Percentiles rank a stretch among this genome's conserved stretches.
These are phyloP conservation scores for Sardinella longiceps DNA, from an alignment of 2,797 vertebrate genomes.

Conservation along the genomic window DNA sequence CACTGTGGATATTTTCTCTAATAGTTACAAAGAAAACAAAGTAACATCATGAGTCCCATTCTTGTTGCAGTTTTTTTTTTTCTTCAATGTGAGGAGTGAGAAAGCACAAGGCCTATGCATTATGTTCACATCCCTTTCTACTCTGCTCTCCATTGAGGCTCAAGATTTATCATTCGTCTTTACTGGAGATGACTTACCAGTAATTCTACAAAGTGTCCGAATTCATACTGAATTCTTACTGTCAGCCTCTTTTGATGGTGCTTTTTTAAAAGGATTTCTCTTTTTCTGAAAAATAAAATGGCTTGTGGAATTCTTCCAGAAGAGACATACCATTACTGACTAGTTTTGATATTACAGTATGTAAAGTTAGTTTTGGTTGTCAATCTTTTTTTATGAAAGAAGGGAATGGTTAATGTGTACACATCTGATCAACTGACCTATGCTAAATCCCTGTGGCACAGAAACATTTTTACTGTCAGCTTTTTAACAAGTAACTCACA, in stretches of 20 bases:
- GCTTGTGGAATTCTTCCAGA: not conserved
- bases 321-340: not conserved
- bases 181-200: not conserved
- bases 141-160: not conserved
- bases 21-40: not conserved
- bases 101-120: not conserved
- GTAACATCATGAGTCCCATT: not conserved
- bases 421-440: not conserved
- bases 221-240: slow-evolving; percentile 20
- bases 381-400: not conserved
- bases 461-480: not conserved
- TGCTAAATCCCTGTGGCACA: not conserved
- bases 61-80: not conserved
- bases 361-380: not conserved
- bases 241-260: slow-evolving; percentile 15
- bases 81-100: not conserved
- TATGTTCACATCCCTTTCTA: not conserved
- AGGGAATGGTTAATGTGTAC: not conserved
- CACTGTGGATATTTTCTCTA: not conserved
- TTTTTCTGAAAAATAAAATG: not conserved
- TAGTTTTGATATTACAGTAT: not conserved
- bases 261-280: too few relatives aligned
- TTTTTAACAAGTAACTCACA: not conserved
- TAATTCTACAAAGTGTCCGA: not conserved
- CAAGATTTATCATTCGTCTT: not conserved